Percentiles rank a stretch among this genome's conserved stretches.
These are phyloP conservation scores for Bellardia bayeri DNA, from an alignment of 2,888 invertebrate species.

Conservation along the genomic window DNA sequence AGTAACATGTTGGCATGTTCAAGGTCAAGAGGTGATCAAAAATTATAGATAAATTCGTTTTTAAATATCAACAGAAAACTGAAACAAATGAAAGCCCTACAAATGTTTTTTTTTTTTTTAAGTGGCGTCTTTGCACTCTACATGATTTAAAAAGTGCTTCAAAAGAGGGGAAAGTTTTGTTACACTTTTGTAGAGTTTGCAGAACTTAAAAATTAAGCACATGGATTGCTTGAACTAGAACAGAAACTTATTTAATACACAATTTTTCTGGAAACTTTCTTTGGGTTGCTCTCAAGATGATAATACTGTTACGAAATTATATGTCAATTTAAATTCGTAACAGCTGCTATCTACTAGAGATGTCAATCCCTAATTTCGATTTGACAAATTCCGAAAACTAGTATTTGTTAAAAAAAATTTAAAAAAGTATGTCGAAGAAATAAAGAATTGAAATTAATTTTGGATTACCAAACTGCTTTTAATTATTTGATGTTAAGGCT, in stretches of 20 bases:
- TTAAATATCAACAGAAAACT: constrained; percentile 44
- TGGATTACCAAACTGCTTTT: too few species aligned
- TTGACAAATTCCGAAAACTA: too few species aligned
- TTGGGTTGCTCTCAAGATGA: too few species aligned
- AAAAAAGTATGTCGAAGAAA: too few species aligned
- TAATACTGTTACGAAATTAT: too few species aligned
- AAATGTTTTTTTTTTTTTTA: constrained; percentile 44
- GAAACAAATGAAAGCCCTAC: constrained; percentile 39
- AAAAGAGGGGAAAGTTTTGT: neutral
- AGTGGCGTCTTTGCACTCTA: constrained; percentile 70
- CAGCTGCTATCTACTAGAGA: too few species aligned
- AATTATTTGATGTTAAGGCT: too few species aligned
- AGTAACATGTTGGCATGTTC: constrained; percentile 70
- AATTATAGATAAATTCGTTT: constrained; percentile 64
- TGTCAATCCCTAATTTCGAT: too few species aligned
- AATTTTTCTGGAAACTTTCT: too few species aligned
- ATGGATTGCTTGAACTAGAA: neutral
- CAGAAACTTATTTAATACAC: neutral
- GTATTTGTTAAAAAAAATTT: too few species aligned
- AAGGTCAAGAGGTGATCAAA: constrained; percentile 72
- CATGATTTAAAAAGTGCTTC: neutral
- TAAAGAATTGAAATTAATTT: too few species aligned
- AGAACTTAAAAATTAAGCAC: neutral
- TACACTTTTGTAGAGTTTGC: constrained; percentile 1
- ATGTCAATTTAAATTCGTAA: too few species aligned